phyloP scores from a whole-genome alignment of 1,140 invertebrate species.

The Habropoda laboriosa region DNA sequence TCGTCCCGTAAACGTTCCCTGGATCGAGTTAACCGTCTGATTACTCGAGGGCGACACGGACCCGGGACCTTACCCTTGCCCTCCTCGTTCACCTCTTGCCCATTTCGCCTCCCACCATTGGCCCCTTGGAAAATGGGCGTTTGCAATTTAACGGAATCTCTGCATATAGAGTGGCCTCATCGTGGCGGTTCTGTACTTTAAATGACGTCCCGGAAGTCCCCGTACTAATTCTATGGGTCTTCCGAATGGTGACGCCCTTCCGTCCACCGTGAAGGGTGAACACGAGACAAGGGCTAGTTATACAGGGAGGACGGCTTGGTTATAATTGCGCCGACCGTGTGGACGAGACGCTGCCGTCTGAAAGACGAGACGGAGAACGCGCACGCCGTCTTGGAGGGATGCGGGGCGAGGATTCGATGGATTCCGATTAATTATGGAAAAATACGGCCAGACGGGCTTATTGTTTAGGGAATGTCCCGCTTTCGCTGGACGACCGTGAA shows the following conservation, averaged over 20 bases:
- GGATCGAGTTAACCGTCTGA: constrained; percentile 56
- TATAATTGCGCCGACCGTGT: constrained; percentile 42
- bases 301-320: constrained; percentile 23
- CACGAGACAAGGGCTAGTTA: constrained; percentile 37
- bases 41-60: constrained; percentile 55
- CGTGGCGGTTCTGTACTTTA: constrained; percentile 57
- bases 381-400: no score
- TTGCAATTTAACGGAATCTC: constrained; percentile 72
- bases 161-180: constrained; percentile 74
- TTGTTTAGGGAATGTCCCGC: not conserved
- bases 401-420: not conserved
- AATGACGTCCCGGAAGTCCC: constrained; percentile 72
- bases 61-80: constrained; percentile 48
- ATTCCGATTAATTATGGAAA: constrained; percentile 31
- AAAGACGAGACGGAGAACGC: not conserved
- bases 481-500: not conserved
- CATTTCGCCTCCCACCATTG: no score
- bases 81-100: constrained; percentile 25
- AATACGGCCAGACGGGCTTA: not conserved
- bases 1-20: constrained; percentile 43
- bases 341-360: not conserved
- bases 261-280: constrained; percentile 28
- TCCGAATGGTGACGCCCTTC: constrained; percentile 33
- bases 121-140: constrained; percentile 58
- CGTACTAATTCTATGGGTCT: constrained; percentile 68